Evolutionary conservation across 2,797 vertebrate genomes (phyloP).

Genomic region (Pteronotus mesoamericanus): DNA sequence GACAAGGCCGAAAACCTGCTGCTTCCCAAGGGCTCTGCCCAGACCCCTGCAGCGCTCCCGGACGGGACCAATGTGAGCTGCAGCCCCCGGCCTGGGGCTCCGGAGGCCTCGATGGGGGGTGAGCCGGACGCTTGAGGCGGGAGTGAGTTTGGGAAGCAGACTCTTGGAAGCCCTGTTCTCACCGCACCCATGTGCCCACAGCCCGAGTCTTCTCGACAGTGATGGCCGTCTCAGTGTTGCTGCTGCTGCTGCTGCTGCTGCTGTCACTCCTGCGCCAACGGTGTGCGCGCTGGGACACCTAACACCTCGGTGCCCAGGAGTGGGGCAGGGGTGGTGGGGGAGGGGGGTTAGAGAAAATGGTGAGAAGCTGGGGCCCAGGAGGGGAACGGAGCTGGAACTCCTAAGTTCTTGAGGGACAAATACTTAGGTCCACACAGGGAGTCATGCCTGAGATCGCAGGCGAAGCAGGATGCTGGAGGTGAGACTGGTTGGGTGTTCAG

Average conservation of each 20-base stretch:
- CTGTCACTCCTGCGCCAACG: constrained; percentile 71
- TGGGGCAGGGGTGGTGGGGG: background rate
- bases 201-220: constrained; percentile 71
- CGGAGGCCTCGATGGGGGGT: constrained; percentile 51
- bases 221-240: constrained; percentile 63
- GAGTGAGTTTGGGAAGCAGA: background rate
- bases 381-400: background rate
- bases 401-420: constrained; percentile 23
- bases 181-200: constrained; percentile 48
- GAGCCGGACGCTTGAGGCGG: background rate
- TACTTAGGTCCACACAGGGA: background rate
- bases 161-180: background rate
- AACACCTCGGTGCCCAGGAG: background rate
- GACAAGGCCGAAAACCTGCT: background rate
- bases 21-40: background rate
- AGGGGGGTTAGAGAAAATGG: no score
- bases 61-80: constrained; percentile 62
- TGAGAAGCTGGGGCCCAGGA: background rate
- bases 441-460: background rate
- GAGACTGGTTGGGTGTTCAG: background rate
- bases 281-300: constrained; percentile 63
- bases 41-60: background rate
- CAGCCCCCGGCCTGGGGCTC: constrained; percentile 56
- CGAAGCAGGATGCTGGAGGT: background rate
- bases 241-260: constrained; percentile 57